A percentile compares a stretch with the other conserved stretches of the same genome.
Conservation (phyloP, 2,888 invertebrate species). For the Alsophila aescularia region DNA sequence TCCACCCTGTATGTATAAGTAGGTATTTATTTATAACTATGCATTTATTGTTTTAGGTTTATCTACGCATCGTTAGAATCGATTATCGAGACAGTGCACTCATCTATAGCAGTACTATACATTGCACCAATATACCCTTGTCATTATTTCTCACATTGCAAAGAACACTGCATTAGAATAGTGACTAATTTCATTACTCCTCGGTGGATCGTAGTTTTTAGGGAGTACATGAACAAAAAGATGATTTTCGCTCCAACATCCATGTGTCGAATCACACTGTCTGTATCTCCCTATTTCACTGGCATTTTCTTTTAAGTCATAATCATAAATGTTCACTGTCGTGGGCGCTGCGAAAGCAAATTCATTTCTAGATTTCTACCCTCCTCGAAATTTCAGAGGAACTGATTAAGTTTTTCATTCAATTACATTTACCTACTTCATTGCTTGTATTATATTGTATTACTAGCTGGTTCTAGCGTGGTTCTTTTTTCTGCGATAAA, state of each 20-base stretch:
- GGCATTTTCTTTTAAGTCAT: constrained; percentile 66
- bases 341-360: background rate
- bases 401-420: too few species aligned
- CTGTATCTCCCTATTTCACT: constrained; percentile 72
- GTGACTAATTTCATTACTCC: constrained; percentile 53
- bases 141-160: constrained; percentile 59
- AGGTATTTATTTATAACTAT: constrained; percentile 35
- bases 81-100: constrained; percentile 59
- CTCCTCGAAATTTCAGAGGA: too few species aligned
- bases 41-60: constrained; percentile 81
- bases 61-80: constrained; percentile 74
- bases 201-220: constrained; percentile 70
- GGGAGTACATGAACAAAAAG: constrained; percentile 76
- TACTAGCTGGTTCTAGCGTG: too few species aligned
- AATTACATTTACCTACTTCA: too few species aligned
- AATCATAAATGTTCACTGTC: background rate
- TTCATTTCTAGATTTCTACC: background rate
- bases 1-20: too few species aligned
- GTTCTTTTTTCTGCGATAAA: too few species aligned
- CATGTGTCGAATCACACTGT: constrained; percentile 73
- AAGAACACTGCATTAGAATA: constrained; percentile 54
- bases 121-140: constrained; percentile 57
- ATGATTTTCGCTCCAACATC: constrained; percentile 77
- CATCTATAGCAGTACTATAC: constrained; percentile 63
- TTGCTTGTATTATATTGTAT: too few species aligned